Conservation (phyloP, 2,888 invertebrate genomes). For the Andrena praecox region DNA sequence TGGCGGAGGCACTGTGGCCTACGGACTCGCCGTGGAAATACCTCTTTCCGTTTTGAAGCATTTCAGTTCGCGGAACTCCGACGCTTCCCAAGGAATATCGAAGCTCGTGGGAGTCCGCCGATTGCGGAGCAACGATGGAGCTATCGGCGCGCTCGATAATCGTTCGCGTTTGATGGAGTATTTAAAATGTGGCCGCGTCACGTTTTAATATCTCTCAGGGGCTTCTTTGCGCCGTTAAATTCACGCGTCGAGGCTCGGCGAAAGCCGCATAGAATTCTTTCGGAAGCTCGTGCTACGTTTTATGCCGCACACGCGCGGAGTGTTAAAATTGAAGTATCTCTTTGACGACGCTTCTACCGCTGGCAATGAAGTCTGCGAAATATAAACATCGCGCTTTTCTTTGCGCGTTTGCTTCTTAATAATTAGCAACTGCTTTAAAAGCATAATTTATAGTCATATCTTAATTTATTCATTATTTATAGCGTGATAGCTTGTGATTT, state of each 20-base stretch:
- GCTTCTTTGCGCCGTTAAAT: neutral
- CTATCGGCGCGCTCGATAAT: constrained; percentile 1
- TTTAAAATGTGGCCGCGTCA: neutral
- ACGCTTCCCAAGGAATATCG: neutral
- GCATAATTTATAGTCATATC: no score
- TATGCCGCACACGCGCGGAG: neutral
- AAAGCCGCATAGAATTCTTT: constrained; percentile 6
- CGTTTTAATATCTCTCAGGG: neutral
- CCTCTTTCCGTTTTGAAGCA: neutral
- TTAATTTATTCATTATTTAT: no score
- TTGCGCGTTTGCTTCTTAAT: no score
- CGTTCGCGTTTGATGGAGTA: constrained; percentile 10
- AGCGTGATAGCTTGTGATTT: no score
- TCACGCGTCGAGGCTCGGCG: neutral
- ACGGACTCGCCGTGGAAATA: no score
- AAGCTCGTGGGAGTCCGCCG: neutral
- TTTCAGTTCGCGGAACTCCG: neutral
- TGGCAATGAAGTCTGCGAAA: neutral
- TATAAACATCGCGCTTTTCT: neutral
- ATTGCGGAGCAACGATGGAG: neutral
- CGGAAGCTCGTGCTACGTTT: neutral
- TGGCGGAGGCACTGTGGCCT: neutral
- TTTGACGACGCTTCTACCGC: neutral
- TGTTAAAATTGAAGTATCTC: constrained; percentile 5
- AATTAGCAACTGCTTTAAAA: no score